These are phyloP conservation scores for Tubulanus polymorphus DNA, from an alignment of 2,888 invertebrate species.

Conservation along the genomic window DNA sequence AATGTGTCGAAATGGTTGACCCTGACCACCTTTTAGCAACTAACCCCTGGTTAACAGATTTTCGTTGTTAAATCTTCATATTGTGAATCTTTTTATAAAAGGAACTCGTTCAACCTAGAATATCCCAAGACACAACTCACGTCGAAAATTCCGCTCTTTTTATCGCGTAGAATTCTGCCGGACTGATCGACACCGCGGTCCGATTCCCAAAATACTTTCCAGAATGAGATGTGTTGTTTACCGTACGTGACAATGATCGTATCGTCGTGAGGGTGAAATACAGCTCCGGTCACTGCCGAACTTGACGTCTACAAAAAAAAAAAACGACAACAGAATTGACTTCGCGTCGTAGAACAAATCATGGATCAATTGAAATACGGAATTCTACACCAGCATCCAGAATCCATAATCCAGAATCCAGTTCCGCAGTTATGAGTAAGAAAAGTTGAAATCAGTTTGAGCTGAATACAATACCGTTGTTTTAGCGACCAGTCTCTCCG, in stretches of 20 bases:
- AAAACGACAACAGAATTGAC: too few species aligned
- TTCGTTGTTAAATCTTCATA: too few species aligned
- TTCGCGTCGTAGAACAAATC: too few species aligned
- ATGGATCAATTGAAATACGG: too few species aligned
- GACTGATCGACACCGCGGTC: slow-evolving; percentile 57
- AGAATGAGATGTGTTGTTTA: slow-evolving; percentile 84
- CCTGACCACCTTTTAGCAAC: neutral
- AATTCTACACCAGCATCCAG: too few species aligned
- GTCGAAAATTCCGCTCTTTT: slow-evolving; percentile 41
- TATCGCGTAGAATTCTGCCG: slow-evolving; percentile 66
- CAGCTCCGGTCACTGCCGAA: slow-evolving; percentile 82
- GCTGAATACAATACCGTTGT: too few species aligned
- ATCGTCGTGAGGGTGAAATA: slow-evolving; percentile 87
- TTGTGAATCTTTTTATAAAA: too few species aligned
- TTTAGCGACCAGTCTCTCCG: slow-evolving; percentile 88
- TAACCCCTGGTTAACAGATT: neutral
- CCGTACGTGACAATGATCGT: slow-evolving; percentile 88
- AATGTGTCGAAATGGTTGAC: neutral
- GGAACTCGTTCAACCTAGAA: too few species aligned
- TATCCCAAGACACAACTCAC: slow-evolving; percentile 23
- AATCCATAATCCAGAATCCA: too few species aligned
- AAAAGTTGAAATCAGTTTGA: too few species aligned
- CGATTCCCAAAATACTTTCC: slow-evolving; percentile 63
- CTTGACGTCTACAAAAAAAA: slow-evolving; percentile 71
- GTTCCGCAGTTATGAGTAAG: too few species aligned